These are phyloP conservation scores for Heteromormyrus szaboi DNA, from an alignment of 2,797 vertebrate genomes.

Conservation along the genomic window DNA sequence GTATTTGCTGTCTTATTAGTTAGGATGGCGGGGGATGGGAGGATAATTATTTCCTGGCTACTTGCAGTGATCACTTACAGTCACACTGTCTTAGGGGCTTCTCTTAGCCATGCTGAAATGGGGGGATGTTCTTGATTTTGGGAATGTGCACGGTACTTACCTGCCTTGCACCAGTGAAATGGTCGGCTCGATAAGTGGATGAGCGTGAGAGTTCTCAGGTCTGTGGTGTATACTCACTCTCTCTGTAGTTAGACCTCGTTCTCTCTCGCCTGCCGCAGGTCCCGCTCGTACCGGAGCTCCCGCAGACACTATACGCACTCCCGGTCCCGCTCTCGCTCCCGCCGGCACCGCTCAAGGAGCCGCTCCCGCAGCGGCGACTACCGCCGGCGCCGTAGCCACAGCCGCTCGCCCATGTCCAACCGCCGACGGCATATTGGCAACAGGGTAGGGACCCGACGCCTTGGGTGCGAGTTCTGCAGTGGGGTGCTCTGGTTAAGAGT, in stretches of 20 bases:
- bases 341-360: conserved; percentile 73
- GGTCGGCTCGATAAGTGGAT: not conserved
- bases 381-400: conserved; percentile 74
- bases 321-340: conserved; percentile 80
- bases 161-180: not conserved
- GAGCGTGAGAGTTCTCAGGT: not conserved
- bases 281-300: conserved; percentile 83
- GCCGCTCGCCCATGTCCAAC: conserved; percentile 93
- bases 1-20: not conserved
- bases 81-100: not conserved
- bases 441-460: conserved; percentile 61
- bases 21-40: not conserved
- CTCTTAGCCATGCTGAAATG: not conserved
- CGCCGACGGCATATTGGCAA: conserved; percentile 88
- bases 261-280: conserved; percentile 53
- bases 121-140: not conserved
- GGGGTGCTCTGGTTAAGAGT: not conserved
- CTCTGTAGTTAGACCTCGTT: not conserved
- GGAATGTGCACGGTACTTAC: not conserved
- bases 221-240: not conserved
- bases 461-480: not conserved
- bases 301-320: conserved; percentile 84
- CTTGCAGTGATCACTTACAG: not conserved
- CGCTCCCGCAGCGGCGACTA: conserved; percentile 88
- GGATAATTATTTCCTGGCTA: not conserved